Conservation (phyloP, 2,888 invertebrate genomes). For the Tachystola acroxantha region DNA sequence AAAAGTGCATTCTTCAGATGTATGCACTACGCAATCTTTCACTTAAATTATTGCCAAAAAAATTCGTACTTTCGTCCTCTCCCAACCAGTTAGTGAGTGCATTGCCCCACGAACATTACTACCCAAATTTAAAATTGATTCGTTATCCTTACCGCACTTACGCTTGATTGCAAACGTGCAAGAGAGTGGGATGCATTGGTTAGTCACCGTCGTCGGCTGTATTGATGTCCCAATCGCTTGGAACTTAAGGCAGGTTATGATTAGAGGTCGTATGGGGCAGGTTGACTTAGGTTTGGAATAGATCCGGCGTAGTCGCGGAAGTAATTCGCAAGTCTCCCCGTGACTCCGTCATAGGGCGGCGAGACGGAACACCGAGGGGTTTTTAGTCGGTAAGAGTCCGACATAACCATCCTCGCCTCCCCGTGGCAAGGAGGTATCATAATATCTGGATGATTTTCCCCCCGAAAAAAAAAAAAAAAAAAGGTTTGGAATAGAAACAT, state of each 20-base stretch:
- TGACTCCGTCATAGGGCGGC: too few relatives aligned
- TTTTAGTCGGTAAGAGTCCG: too few relatives aligned
- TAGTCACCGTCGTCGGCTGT: conserved; percentile 45
- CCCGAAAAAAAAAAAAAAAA: too few relatives aligned
- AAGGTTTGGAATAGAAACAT: too few relatives aligned
- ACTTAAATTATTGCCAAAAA: conserved; percentile 59
- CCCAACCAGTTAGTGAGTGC: conserved; percentile 68
- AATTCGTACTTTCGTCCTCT: conserved; percentile 74
- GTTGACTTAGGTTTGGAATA: conserved; percentile 28
- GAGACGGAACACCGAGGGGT: too few relatives aligned
- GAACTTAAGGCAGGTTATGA: conserved; percentile 74
- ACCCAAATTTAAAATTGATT: conserved; percentile 60
- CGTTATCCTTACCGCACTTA: conserved; percentile 42
- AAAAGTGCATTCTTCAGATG: neutral
- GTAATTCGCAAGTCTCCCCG: too few relatives aligned
- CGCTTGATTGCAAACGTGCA: conserved; percentile 22
- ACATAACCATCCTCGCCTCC: too few relatives aligned
- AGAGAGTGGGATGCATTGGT: conserved; percentile 42
- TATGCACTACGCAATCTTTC: conserved; percentile 37
- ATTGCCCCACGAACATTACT: conserved; percentile 61
- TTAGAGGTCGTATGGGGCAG: conserved; percentile 44
- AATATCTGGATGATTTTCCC: too few relatives aligned
- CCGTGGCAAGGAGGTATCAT: too few relatives aligned
- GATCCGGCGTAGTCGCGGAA: too few relatives aligned
- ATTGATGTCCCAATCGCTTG: conserved; percentile 57